Conservation (phyloP, 2,888 invertebrate species). For the Ganaspis brasiliensis region DNA sequence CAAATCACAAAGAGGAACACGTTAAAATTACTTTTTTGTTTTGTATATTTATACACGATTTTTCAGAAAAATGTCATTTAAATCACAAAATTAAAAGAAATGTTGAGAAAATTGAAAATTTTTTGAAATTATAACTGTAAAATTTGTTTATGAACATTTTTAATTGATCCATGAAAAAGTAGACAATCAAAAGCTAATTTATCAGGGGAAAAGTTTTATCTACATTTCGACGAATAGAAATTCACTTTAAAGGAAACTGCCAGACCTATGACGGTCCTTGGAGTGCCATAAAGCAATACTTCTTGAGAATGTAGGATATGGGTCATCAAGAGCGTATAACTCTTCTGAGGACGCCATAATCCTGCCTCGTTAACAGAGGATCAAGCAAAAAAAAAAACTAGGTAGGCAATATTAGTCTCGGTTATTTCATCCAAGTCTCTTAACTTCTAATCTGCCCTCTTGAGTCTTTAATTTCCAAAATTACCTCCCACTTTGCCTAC, state of each 20-base stretch:
- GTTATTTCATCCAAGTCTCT: slow-evolving; percentile 38
- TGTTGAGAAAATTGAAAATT: too few relatives aligned
- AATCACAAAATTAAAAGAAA: too few relatives aligned
- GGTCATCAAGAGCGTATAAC: slow-evolving; percentile 37
- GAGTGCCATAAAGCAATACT: slow-evolving; percentile 19
- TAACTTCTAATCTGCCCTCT: slow-evolving; percentile 25
- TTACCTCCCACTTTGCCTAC: not conserved
- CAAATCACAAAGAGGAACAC: not conserved
- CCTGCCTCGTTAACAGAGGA: slow-evolving; percentile 38
- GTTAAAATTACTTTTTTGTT: too few relatives aligned
- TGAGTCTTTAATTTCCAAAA: slow-evolving; percentile 33
- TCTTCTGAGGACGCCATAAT: slow-evolving; percentile 35
- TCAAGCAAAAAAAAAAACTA: slow-evolving; percentile 20
- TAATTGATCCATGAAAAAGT: too few relatives aligned
- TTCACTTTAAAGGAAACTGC: slow-evolving; percentile 4
- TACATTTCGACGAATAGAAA: not conserved
- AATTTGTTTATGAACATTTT: too few relatives aligned
- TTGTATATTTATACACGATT: too few relatives aligned
- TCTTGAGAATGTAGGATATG: slow-evolving; percentile 26
- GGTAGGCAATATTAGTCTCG: slow-evolving; percentile 9
- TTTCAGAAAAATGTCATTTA: too few relatives aligned
- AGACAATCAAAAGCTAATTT: not conserved
- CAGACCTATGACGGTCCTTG: slow-evolving; percentile 24
- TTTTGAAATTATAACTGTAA: too few relatives aligned
- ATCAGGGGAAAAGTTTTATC: not conserved